Conservation (phyloP, 2,113 vertebrate species). For the Perca schrenkii region DNA sequence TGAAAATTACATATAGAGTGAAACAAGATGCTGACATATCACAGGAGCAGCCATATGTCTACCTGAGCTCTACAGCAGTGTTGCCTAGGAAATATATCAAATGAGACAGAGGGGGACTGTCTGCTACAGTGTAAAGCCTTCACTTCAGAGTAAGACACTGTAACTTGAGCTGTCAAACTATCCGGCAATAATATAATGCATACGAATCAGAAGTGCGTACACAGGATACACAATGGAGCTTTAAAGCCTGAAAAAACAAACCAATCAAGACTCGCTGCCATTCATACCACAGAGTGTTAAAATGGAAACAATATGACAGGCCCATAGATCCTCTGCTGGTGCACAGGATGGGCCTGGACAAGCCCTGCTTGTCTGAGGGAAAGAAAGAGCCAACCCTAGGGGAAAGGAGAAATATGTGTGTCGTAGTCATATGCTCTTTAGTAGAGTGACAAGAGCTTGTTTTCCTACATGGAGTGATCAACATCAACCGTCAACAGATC, state of each 20-base stretch:
- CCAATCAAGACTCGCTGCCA: background rate
- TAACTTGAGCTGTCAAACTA: conserved; percentile 13
- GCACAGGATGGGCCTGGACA: conserved; percentile 67
- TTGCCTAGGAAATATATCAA: background rate
- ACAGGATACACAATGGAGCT: background rate
- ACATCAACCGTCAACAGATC: too few species aligned
- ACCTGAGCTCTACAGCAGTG: conserved; percentile 3
- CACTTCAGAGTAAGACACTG: background rate
- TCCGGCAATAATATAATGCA: conserved; percentile 16
- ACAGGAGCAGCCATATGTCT: background rate
- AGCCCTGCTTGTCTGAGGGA: conserved; percentile 47
- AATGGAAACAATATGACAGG: conserved; percentile 41
- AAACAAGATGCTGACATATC: background rate
- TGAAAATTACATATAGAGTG: too few species aligned
- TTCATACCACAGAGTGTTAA: conserved; percentile 8
- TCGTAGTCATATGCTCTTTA: background rate
- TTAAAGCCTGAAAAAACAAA: background rate
- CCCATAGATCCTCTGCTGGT: conserved; percentile 30
- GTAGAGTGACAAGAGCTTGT: conserved; percentile 20
- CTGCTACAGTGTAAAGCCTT: conserved; percentile 9
- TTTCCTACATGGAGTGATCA: background rate
- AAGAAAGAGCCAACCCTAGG: conserved; percentile 23
- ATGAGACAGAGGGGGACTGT: background rate
- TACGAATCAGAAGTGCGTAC: background rate
- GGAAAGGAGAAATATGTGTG: conserved; percentile 43